phyloP scores from a whole-genome alignment of 2,797 vertebrate species.

The Pristis pectinata region DNA sequence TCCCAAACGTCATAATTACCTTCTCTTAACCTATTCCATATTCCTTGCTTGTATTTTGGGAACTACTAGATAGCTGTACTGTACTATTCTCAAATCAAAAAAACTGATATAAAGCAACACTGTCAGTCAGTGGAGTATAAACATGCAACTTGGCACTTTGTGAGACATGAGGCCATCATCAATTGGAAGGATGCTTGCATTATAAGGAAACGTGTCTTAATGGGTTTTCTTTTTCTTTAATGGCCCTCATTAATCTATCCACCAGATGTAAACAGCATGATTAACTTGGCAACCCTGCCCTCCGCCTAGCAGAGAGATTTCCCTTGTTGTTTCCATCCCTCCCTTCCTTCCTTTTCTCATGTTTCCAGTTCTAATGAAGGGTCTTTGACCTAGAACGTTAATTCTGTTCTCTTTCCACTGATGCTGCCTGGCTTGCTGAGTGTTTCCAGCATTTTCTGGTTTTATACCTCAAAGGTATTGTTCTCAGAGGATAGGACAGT shows the following conservation, averaged over 20 bases:
- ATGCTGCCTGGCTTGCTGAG: too few relatives aligned
- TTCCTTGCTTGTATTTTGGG: background rate
- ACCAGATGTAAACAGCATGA: too few relatives aligned
- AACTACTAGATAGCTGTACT: background rate
- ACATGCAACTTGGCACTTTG: background rate
- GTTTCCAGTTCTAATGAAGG: too few relatives aligned
- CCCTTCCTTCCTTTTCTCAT: too few relatives aligned
- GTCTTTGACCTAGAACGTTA: too few relatives aligned
- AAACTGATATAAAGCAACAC: background rate
- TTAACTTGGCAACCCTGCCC: too few relatives aligned
- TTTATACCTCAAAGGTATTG: background rate
- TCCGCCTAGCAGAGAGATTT: too few relatives aligned
- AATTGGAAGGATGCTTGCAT: background rate
- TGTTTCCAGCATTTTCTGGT: too few relatives aligned
- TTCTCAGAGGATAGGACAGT: background rate
- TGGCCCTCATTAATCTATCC: too few relatives aligned
- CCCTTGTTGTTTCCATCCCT: too few relatives aligned
- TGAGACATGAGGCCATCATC: background rate
- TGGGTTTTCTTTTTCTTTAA: too few relatives aligned
- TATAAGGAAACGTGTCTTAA: background rate
- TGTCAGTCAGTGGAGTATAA: background rate
- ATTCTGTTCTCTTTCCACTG: too few relatives aligned
- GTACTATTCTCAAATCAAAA: background rate
- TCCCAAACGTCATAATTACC: background rate
- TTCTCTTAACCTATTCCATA: background rate